phyloP scores from a whole-genome alignment of 2,113 vertebrate species.

The Semicossyphus pulcher region DNA sequence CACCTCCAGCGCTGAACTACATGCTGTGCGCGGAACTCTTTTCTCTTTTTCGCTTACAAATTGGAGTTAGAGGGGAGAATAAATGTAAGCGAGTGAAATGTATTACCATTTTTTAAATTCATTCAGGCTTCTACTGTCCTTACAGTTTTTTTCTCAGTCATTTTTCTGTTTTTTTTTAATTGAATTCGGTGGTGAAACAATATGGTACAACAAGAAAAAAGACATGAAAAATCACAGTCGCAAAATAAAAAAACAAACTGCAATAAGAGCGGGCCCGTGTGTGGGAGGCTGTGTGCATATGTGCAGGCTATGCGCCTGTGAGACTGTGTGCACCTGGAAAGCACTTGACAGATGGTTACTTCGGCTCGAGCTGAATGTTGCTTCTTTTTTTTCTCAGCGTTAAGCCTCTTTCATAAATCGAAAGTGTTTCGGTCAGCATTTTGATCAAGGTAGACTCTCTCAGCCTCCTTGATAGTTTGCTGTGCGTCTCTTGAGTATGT shows the following conservation, averaged over 20 bases:
- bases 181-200: slow-evolving; percentile 34
- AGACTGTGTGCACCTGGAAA: slow-evolving; percentile 74
- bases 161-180: background rate
- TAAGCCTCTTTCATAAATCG: slow-evolving; percentile 70
- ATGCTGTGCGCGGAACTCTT: background rate
- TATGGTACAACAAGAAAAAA: slow-evolving; percentile 3
- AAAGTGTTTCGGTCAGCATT: slow-evolving; percentile 75
- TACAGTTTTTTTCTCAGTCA: background rate
- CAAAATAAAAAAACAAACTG: background rate
- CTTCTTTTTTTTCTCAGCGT: slow-evolving; percentile 57
- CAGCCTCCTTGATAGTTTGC: slow-evolving; percentile 61
- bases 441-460: slow-evolving; percentile 71
- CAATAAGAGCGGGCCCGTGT: slow-evolving; percentile 42
- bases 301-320: slow-evolving; percentile 61
- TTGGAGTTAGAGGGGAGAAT: background rate
- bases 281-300: slow-evolving; percentile 70
- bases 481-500: slow-evolving; percentile 58
- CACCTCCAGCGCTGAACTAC: background rate
- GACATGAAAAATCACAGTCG: slow-evolving; percentile 30
- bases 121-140: background rate
- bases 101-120: background rate
- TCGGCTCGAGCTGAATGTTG: slow-evolving; percentile 65
- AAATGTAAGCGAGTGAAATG: background rate
- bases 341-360: slow-evolving; percentile 77
- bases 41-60: slow-evolving; percentile 22